phyloP scores from a whole-genome alignment of 2,113 vertebrate species.

The Psittacara wagleri region DNA sequence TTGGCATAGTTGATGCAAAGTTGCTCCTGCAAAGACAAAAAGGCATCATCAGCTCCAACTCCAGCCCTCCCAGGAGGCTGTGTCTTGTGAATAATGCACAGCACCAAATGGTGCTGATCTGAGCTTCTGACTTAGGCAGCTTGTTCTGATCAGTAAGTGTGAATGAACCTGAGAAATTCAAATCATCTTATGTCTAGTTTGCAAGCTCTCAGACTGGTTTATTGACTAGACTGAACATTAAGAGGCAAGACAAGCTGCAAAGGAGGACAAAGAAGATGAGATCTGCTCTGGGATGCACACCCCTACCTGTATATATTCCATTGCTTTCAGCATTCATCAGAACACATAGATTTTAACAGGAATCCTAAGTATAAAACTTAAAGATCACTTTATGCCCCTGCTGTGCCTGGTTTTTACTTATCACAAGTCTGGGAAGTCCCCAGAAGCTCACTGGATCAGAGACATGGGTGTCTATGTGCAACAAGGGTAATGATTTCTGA shows the following conservation, averaged over 20 bases:
- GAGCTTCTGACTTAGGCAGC: not conserved
- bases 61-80: not conserved
- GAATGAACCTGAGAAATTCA: not conserved
- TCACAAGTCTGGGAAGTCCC: not conserved
- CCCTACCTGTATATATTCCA: not conserved
- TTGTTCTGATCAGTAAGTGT: not conserved
- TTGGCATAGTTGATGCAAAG: constrained; percentile 93
- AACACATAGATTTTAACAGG: not conserved
- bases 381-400: not conserved
- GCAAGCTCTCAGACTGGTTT: not conserved
- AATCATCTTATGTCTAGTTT: not conserved
- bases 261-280: not conserved
- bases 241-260: not conserved
- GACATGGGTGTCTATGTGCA: not conserved
- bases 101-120: not conserved
- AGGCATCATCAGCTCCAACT: not conserved
- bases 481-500: not conserved
- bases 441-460: not conserved
- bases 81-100: not conserved
- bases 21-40: constrained; percentile 80
- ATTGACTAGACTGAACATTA: not conserved
- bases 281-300: not conserved
- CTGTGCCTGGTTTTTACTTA: not conserved
- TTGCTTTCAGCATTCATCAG: not conserved
- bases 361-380: not conserved